Conservation (phyloP, 2,113 vertebrate species). For the Artemisiospiza belli region DNA sequence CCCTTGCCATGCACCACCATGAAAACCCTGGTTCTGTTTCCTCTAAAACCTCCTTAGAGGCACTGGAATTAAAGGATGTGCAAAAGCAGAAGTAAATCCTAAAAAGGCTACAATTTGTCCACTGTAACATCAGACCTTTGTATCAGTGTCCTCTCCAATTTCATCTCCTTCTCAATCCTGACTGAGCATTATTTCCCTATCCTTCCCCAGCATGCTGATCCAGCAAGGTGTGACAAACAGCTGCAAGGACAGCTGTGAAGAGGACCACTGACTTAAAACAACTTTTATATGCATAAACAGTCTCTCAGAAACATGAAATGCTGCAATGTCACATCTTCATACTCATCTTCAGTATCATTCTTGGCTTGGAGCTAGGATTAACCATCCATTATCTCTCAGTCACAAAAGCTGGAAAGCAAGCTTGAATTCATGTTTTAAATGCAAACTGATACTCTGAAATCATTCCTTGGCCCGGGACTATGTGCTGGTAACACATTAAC, state of each 20-base stretch:
- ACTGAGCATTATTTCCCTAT: rapidly evolving
- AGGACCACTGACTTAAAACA: neutral
- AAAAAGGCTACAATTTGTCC: neutral
- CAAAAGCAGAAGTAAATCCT: neutral
- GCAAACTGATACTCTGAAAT: neutral
- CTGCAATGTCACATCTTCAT: neutral
- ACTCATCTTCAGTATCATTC: neutral
- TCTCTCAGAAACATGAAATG: neutral
- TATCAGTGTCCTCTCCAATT: neutral
- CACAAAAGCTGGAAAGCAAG: neutral
- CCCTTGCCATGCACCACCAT: neutral
- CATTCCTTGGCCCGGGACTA: neutral
- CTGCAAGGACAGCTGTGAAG: neutral
- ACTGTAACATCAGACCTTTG: neutral
- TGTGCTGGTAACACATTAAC: slow-evolving; percentile 31
- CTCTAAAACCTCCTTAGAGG: neutral
- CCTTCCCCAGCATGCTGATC: neutral
- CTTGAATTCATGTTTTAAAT: neutral
- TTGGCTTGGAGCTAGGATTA: neutral
- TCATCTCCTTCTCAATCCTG: neutral
- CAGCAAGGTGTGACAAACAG: neutral
- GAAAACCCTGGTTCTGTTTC: neutral
- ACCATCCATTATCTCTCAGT: neutral
- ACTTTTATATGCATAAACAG: neutral
- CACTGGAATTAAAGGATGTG: neutral